Conservation (phyloP, 1,140 invertebrate genomes). For the Agraylea sexmaculata region DNA sequence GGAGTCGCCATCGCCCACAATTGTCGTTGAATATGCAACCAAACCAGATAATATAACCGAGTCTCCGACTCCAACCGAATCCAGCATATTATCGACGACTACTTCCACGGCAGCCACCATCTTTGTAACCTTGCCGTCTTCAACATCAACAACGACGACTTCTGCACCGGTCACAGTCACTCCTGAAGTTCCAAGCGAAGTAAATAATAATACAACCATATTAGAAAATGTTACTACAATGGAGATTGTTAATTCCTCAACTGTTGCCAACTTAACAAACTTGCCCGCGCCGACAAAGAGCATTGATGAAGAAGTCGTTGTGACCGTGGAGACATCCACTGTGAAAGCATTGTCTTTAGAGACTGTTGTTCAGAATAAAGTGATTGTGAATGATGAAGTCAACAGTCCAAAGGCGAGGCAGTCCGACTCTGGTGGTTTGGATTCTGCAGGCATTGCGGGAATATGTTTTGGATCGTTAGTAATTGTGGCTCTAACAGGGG, state of each 20-base stretch:
- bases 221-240: slow-evolving; percentile 3
- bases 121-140: not conserved
- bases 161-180: not conserved
- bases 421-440: slow-evolving; percentile 28
- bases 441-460: slow-evolving; percentile 58
- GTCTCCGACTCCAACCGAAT: not conserved
- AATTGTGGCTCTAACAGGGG: slow-evolving; percentile 51
- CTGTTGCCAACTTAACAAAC: slow-evolving; percentile 4
- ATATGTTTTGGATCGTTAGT: slow-evolving; percentile 57
- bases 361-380: slow-evolving; percentile 13
- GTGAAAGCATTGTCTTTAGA: slow-evolving; percentile 17
- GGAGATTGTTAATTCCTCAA: not conserved
- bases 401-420: not conserved
- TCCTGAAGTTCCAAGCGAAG: not conserved
- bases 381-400: slow-evolving; percentile 8
- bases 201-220: too few species aligned
- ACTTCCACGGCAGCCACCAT: not conserved
- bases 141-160: slow-evolving; percentile 1
- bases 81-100: not conserved
- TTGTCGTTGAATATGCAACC: too few species aligned
- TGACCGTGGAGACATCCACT: slow-evolving; percentile 14
- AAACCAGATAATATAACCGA: too few species aligned
- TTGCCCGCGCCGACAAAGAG: slow-evolving; percentile 5
- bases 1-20: too few species aligned
- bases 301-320: slow-evolving; percentile 2